phyloP scores from a whole-genome alignment of 2,888 invertebrate species.

The Diaprepes abbreviatus region DNA sequence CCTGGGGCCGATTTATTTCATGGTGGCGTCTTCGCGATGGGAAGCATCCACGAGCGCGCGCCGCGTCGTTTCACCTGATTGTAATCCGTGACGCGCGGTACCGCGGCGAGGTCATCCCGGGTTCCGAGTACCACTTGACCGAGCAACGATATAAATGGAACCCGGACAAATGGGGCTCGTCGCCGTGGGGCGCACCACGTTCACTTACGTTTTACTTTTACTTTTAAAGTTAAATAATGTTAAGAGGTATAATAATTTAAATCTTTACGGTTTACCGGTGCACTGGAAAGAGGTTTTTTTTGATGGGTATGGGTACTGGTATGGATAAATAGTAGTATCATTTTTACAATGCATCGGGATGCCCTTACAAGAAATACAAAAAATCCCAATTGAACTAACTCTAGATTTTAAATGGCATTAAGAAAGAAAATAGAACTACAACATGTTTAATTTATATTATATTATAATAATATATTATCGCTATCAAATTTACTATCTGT shows the following conservation, averaged over 20 bases:
- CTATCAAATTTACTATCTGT: too few relatives aligned
- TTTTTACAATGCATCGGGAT: too few relatives aligned
- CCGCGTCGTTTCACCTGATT: slow-evolving; percentile 16
- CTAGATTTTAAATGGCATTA: too few relatives aligned
- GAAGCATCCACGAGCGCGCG: slow-evolving; percentile 27
- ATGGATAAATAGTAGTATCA: too few relatives aligned
- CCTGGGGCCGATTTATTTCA: slow-evolving; percentile 32
- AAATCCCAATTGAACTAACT: too few relatives aligned
- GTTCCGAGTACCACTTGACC: slow-evolving; percentile 44
- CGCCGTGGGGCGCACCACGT: slow-evolving; percentile 30
- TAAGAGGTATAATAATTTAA: not conserved
- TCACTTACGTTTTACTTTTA: slow-evolving; percentile 27
- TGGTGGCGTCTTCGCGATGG: slow-evolving; percentile 31
- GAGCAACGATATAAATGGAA: slow-evolving; percentile 43
- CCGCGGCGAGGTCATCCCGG: slow-evolving; percentile 32
- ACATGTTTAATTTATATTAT: too few relatives aligned
- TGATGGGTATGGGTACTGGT: too few relatives aligned
- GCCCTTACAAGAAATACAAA: too few relatives aligned
- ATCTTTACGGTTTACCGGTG: not conserved
- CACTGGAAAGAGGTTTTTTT: too few relatives aligned
- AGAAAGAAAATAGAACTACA: too few relatives aligned
- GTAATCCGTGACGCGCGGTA: slow-evolving; percentile 24
- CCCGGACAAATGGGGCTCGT: slow-evolving; percentile 44
- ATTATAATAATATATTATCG: too few relatives aligned
- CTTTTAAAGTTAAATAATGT: slow-evolving; percentile 13